Base-by-base conservation (phyloP, 2,797 vertebrate genomes). In the Mycteria americana region DNA sequence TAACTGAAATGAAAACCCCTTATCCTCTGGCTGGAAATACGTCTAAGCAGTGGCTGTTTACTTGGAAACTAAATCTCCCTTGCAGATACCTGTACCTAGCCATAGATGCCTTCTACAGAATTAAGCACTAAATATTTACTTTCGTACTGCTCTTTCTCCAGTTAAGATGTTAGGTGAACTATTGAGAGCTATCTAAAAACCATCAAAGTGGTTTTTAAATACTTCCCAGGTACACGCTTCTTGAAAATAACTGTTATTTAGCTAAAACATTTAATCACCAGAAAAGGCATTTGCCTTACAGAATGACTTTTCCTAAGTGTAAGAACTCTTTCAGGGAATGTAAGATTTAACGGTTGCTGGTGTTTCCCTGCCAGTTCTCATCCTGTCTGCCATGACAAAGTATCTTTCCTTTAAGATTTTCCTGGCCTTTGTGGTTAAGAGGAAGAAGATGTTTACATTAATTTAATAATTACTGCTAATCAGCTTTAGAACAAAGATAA, bases 1-100 rank as follows among this genome's bases (percentile, higher is more conserved):
- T 51, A 84, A 90, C 88, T 86, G 69, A 97, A 97, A 92, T 37
- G 41, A 95, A 95, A 93, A 33, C 30, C 25, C 24, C 81, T 81
- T 91, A 81, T 68, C 37, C 13, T 57, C 31, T 93, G 92, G 69
- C 80, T 46, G 59, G 12, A 90, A 68, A 59, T 41, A 63, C 24
- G 28, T 91, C 75, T 95, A 74, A 79, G 53, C 51, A 59, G 45
- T 63, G 43, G 43, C 72, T 88, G 87, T 48, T 75, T 56, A 84
- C 48, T 77, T 70, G 41, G 67, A 94, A 96, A 92, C 43, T 10
- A 35, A 37, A 64, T 57, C 89, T 93, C 88, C 73, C 48, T 93
- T 59, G 25, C 45, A 90, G 53, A 68, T 79, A 92, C 81, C 64
- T 89, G 51, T 53, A 51, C 50, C 23, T 70, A 62, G 35, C 79